These are phyloP conservation scores for Aquatica leii DNA, from an alignment of 2,888 invertebrate species.

Conservation along the genomic window DNA sequence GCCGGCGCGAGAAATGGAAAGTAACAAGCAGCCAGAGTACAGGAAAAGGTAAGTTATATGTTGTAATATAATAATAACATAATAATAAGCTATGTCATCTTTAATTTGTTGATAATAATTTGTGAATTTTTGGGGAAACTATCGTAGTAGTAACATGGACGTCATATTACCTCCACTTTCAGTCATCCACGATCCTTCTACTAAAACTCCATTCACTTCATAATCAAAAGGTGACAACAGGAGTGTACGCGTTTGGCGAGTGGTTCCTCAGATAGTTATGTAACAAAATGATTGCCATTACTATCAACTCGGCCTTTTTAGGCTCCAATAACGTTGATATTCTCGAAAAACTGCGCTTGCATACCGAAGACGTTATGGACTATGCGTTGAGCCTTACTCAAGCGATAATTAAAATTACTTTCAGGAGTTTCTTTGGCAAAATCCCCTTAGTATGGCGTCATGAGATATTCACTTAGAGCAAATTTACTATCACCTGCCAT, in stretches of 20 bases:
- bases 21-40: neutral
- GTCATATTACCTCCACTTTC: neutral
- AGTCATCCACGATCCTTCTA: conserved; percentile 1
- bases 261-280: conserved; percentile 2
- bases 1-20: neutral
- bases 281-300: neutral
- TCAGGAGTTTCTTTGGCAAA: conserved; percentile 4
- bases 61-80: neutral
- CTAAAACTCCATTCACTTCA: conserved; percentile 11
- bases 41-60: conserved; percentile 3
- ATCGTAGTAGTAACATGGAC: conserved; percentile 7
- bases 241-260: conserved; percentile 8
- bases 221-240: conserved; percentile 3
- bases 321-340: neutral
- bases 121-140: too few species aligned
- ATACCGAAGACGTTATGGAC: conserved; percentile 1
- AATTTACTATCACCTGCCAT: conserved; percentile 9
- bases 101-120: conserved; percentile 9
- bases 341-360: conserved; percentile 1
- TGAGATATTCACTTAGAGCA: conserved; percentile 6
- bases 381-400: neutral
- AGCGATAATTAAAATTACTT: neutral
- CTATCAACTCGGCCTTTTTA: conserved; percentile 1
- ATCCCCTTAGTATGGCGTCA: conserved; percentile 4
- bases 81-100: conserved; percentile 6